Conservation (phyloP, 2,888 invertebrate genomes). For the Lampropteryx suffumata region DNA sequence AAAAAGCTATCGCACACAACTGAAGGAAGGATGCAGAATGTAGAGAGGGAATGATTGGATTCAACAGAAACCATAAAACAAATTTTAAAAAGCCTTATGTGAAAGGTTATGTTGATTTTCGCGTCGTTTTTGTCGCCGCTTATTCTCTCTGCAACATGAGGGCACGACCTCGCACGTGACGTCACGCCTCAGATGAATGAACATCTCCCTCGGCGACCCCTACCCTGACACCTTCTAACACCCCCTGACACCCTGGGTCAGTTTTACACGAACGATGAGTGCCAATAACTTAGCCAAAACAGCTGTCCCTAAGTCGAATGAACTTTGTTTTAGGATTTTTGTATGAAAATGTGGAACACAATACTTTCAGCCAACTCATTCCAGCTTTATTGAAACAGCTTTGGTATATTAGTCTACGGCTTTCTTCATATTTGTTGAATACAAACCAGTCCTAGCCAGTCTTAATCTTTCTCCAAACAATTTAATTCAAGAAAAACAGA, state of each 20-base stretch:
- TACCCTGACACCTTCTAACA: slow-evolving; percentile 31
- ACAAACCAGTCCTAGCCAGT: too few relatives aligned
- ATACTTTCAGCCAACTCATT: too few relatives aligned
- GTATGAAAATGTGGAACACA: background rate
- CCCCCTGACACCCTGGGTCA: slow-evolving; percentile 51
- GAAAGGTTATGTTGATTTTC: slow-evolving; percentile 48
- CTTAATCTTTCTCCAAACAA: too few relatives aligned
- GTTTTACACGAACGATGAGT: slow-evolving; percentile 53
- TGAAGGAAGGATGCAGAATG: too few relatives aligned
- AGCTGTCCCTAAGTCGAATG: slow-evolving; percentile 51
- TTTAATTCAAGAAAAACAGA: background rate
- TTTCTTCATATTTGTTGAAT: too few relatives aligned
- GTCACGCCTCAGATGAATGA: slow-evolving; percentile 76
- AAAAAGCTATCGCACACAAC: too few relatives aligned
- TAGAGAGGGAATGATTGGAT: too few relatives aligned
- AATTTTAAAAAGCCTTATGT: slow-evolving; percentile 32
- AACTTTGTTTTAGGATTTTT: slow-evolving; percentile 15
- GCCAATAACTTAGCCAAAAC: slow-evolving; percentile 60
- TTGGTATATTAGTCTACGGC: too few relatives aligned
- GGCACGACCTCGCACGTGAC: slow-evolving; percentile 74
- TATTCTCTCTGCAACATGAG: slow-evolving; percentile 56
- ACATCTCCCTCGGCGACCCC: slow-evolving; percentile 54
- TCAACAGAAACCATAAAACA: slow-evolving; percentile 15
- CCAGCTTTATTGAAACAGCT: too few relatives aligned
- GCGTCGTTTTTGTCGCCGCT: slow-evolving; percentile 47